These are phyloP conservation scores for Kradibia gibbosae DNA, from an alignment of 1,140 invertebrate genomes.

Conservation along the genomic window DNA sequence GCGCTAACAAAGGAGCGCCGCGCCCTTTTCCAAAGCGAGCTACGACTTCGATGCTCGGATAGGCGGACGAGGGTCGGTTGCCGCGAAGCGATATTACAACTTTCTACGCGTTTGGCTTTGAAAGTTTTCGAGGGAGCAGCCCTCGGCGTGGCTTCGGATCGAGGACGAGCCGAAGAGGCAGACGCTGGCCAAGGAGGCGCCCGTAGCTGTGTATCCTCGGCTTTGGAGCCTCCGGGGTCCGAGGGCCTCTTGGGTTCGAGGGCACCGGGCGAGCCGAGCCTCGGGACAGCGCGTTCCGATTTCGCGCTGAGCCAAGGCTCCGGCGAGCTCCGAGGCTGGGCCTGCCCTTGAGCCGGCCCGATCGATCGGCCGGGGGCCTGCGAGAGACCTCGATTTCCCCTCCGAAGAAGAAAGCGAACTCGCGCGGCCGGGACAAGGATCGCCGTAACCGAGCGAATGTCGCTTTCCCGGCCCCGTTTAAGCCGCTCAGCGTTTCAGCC, in stretches of 20 bases:
- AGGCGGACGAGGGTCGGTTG: no score
- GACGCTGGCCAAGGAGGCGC: neutral
- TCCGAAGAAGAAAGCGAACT: slow-evolving; percentile 24
- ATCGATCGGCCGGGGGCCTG: slow-evolving; percentile 23
- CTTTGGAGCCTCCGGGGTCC: neutral
- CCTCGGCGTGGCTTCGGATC: no score
- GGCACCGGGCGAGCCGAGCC: no score
- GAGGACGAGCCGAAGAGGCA: neutral
- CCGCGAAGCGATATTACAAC: no score
- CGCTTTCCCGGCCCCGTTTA: slow-evolving; percentile 58
- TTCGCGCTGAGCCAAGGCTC: neutral
- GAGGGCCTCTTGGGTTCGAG: neutral
- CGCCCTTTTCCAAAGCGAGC: no score
- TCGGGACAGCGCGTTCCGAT: no score
- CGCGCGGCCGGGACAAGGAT: slow-evolving; percentile 3
- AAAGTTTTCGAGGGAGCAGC: no score
- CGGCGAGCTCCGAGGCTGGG: neutral
- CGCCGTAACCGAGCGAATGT: slow-evolving; percentile 51
- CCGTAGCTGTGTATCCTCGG: neutral
- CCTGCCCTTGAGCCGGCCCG: neutral
- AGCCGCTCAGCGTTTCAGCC: slow-evolving; percentile 27
- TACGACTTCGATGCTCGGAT: no score
- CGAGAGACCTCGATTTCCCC: slow-evolving; percentile 27
- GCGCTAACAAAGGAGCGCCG: no score
- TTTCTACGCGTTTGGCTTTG: no score